Evolutionary conservation across 2,888 invertebrate species (phyloP).

Genomic region (Pandemis cinnamomeana): DNA sequence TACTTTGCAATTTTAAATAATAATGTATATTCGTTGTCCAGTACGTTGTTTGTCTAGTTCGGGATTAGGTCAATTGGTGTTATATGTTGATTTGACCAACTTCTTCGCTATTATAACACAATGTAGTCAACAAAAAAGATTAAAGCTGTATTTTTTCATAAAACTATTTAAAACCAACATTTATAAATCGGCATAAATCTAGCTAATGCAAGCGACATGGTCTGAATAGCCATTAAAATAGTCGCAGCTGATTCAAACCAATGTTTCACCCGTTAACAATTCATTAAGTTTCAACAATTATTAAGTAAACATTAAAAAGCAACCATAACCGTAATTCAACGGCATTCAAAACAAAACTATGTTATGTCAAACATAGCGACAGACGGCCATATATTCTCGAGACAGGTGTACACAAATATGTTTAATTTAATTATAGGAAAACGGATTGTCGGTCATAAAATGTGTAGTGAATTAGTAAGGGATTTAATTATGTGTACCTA

Average conservation of each 20-base stretch:
- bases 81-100: too few species aligned
- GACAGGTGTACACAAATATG: constrained; percentile 47
- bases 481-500: constrained; percentile 37
- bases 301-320: constrained; percentile 12
- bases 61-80: too few species aligned
- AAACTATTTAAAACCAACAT: too few species aligned
- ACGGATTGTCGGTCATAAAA: constrained; percentile 40
- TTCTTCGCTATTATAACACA: too few species aligned
- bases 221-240: not conserved
- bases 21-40: too few species aligned
- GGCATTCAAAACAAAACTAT: constrained; percentile 54
- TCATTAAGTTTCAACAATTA: not conserved
- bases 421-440: constrained; percentile 43
- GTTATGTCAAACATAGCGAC: constrained; percentile 44
- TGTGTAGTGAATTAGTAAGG: constrained; percentile 32
- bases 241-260: not conserved
- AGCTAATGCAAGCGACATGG: too few species aligned
- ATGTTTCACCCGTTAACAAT: not conserved
- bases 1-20: too few species aligned
- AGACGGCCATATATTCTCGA: constrained; percentile 53
- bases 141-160: too few species aligned
- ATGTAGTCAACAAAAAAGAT: too few species aligned
- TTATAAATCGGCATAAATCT: too few species aligned
- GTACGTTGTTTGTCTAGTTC: too few species aligned
- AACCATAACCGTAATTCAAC: constrained; percentile 54